These are phyloP conservation scores for Phoenicopterus ruber DNA, from an alignment of 2,113 vertebrate species.

Conservation along the genomic window DNA sequence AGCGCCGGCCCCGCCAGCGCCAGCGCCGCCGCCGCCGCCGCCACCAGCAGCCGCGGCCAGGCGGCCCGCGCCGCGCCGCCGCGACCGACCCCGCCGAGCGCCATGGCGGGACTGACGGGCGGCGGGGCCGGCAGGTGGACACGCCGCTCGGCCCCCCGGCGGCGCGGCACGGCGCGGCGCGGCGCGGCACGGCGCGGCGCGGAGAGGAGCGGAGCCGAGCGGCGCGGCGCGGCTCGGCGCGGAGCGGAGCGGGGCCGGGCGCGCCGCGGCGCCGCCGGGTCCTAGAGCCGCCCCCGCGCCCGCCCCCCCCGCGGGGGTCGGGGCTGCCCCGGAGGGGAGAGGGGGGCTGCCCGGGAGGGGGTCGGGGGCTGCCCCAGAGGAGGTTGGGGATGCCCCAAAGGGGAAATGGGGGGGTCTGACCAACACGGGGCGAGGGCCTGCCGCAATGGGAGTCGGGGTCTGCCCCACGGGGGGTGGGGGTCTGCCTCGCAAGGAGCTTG, in stretches of 20 bases:
- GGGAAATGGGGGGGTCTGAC: neutral
- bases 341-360: neutral
- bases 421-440: neutral
- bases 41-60: conserved; percentile 21
- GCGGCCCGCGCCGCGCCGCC: conserved; percentile 44
- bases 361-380: neutral
- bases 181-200: neutral
- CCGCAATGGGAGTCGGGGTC: neutral
- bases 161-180: neutral
- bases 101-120: conserved; percentile 47
- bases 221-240: no score
- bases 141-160: conserved; percentile 45
- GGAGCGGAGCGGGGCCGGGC: neutral
- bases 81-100: conserved; percentile 13
- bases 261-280: neutral
- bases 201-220: neutral
- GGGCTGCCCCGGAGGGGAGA: neutral
- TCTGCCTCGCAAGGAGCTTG: neutral
- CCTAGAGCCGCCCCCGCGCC: conserved; percentile 31
- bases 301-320: neutral
- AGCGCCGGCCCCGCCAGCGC: conserved; percentile 10
- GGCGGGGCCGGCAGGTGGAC: conserved; percentile 65
- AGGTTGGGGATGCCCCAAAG: accelerated
- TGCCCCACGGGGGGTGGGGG: neutral
- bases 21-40: conserved; percentile 34